Conservation (phyloP, 1,140 invertebrate genomes). For the Penaeus indicus region DNA sequence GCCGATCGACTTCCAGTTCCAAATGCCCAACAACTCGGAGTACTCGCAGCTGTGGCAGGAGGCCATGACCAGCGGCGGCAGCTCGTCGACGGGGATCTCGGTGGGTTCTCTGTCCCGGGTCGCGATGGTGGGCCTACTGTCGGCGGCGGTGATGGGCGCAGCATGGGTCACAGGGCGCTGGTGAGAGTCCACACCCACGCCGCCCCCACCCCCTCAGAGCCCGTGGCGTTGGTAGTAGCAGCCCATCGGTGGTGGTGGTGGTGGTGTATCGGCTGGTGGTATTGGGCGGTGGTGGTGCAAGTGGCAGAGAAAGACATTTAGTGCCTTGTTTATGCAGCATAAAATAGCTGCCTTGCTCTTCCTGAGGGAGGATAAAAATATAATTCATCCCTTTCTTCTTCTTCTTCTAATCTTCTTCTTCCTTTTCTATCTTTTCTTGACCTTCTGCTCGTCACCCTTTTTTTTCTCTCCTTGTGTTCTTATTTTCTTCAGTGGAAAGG, state of each 20-base stretch:
- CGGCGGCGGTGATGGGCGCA: conserved; percentile 17
- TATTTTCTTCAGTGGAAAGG: no score
- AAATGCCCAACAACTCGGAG: conserved; percentile 43
- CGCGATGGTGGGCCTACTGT: conserved; percentile 9
- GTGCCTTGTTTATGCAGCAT: no score
- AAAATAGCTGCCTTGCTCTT: no score
- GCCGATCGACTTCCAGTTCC: conserved; percentile 57
- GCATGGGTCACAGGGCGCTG: conserved; percentile 27
- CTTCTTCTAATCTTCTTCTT: no score
- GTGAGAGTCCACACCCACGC: background rate
- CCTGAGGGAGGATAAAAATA: no score
- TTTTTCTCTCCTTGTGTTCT: no score
- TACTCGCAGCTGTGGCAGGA: conserved; percentile 55
- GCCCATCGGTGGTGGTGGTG: conserved; percentile 6
- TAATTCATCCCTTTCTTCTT: no score
- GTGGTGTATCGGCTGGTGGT: conserved; percentile 4
- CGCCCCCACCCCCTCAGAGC: no score
- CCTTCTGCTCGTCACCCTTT: no score
- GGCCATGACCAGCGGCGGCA: conserved; percentile 13
- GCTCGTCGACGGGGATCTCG: background rate
- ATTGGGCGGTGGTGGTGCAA: background rate
- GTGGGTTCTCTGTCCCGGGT: conserved; percentile 2
- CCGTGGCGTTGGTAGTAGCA: no score
- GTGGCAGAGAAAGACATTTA: no score
- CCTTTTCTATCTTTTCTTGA: no score